A percentile compares a stretch with the other conserved stretches of the same genome.
These are phyloP conservation scores for Cyprinodon tularosa DNA, from an alignment of 2,113 vertebrate species.

Conservation along the genomic window DNA sequence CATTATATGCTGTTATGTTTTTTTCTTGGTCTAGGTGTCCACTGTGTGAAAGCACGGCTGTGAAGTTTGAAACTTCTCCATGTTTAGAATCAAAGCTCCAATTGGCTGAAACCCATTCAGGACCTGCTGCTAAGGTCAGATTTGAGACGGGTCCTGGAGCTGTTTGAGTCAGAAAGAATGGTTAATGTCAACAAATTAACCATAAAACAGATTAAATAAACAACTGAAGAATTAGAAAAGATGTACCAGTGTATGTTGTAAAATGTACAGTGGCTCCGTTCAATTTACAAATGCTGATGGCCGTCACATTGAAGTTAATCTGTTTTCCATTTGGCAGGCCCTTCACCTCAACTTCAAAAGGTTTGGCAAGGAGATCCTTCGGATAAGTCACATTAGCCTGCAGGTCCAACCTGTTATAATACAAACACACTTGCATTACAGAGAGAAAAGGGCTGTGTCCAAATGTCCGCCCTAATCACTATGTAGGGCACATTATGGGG, in stretches of 20 bases:
- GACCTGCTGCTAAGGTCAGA: rapidly evolving
- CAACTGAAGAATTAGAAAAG: neutral
- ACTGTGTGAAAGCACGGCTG: rapidly evolving
- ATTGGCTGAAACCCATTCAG: rapidly evolving
- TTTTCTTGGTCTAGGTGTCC: rapidly evolving
- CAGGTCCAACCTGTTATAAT: neutral
- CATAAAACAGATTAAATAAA: too few species aligned
- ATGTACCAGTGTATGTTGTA: slow-evolving; percentile 35
- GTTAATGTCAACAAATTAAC: neutral
- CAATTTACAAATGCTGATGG: neutral
- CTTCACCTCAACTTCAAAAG: rapidly evolving
- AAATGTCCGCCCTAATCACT: too few species aligned
- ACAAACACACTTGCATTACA: neutral
- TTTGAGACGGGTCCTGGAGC: slow-evolving; percentile 33
- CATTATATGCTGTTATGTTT: rapidly evolving
- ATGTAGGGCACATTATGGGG: too few species aligned
- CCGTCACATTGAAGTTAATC: slow-evolving; percentile 22
- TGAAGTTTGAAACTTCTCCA: neutral
- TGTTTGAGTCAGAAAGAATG: slow-evolving; percentile 10
- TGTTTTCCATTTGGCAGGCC: rapidly evolving
- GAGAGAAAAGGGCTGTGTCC: neutral
- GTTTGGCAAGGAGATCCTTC: neutral
- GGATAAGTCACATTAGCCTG: too few species aligned
- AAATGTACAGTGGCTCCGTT: neutral
- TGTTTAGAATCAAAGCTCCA: rapidly evolving